Base-by-base conservation (phyloP, 2,888 invertebrate species). In the Troglohyphantes excavatus region DNA sequence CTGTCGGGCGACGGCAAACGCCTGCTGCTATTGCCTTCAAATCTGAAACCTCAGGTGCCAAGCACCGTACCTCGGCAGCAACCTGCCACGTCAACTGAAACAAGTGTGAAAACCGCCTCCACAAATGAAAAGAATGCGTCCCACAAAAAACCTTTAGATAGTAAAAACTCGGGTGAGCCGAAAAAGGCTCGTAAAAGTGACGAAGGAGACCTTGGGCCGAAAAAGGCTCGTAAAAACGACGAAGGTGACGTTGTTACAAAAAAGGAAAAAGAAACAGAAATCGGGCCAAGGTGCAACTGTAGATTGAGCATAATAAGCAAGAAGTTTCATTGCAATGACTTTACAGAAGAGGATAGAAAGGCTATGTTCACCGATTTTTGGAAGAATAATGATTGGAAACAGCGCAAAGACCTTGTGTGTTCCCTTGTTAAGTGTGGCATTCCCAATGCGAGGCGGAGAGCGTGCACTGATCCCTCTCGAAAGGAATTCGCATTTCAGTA, bases 401-500 rank as follows among this genome's bases (percentile, higher is more conserved):
- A 78, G 39, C 63, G 78, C 23, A 78, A 78, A 23, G 13, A 23
- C 9, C 63, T 26, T 21, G 26, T 78, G 33, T 78, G 63, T 11
- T 63, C 78, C 2, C 65, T 78, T 9, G 43, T 78, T 6, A 78
- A 65, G 63, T 78, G 63, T 39, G 39, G 78, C 9, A 39, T n/a
- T 43, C 78, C 78, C 2, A 63, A 61, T 26, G 63, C 63, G 11
- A 78, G 78, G 43, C 61, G 78, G 33, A 78, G 63, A 26, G 61
- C 27, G 17, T 63, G 63, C 13, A 19, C 23, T 11, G 78, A 63
- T 26, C 63, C 63, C 39, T 29, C 33, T 13, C 33, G 78, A 11
- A 78, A 78, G 17, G 78, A 78, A 43, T 78, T 43, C 43, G 78
- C 78, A n/a, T 78, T 78, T 63, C 63, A 78, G 11, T 78, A 78